Evolutionary conservation across 1,140 invertebrate species (phyloP).

Genomic region (Hypsibius dujardini): DNA sequence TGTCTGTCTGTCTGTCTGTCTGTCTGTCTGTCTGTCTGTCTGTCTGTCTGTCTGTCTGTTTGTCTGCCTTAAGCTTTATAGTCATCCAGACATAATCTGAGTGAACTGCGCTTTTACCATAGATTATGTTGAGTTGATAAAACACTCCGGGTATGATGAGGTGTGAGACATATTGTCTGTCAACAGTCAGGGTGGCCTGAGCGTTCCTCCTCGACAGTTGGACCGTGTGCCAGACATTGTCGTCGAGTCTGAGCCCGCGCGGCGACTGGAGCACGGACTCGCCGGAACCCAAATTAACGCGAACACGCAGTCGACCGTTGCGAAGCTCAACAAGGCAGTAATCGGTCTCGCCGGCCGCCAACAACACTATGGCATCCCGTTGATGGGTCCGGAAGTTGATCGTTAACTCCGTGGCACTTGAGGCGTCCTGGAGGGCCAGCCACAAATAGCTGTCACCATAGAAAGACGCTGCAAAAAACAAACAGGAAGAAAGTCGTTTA

Average conservation of each 20-base stretch:
- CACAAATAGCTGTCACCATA: conserved; percentile 81
- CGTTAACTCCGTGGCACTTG: conserved; percentile 64
- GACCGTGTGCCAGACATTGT: conserved; percentile 76
- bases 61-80: too few species aligned
- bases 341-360: conserved; percentile 75
- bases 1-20: too few species aligned
- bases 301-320: conserved; percentile 48
- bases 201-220: conserved; percentile 58
- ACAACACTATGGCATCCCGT: conserved; percentile 64
- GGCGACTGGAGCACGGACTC: conserved; percentile 60
- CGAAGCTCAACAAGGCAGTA: conserved; percentile 69
- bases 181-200: conserved; percentile 59
- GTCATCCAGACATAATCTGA: too few species aligned
- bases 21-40: too few species aligned
- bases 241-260: conserved; percentile 57
- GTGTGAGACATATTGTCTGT: conserved; percentile 47
- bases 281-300: conserved; percentile 72
- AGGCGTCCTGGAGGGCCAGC: conserved; percentile 73
- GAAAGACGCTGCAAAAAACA: conserved; percentile 62
- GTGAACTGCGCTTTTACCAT: conserved; percentile 33
- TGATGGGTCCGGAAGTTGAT: conserved; percentile 64
- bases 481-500: too few species aligned
- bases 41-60: too few species aligned
- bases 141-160: conserved; percentile 55
- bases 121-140: conserved; percentile 77